Conservation (phyloP, 2,113 vertebrate genomes). For the Dendropsophus ebraccatus region DNA sequence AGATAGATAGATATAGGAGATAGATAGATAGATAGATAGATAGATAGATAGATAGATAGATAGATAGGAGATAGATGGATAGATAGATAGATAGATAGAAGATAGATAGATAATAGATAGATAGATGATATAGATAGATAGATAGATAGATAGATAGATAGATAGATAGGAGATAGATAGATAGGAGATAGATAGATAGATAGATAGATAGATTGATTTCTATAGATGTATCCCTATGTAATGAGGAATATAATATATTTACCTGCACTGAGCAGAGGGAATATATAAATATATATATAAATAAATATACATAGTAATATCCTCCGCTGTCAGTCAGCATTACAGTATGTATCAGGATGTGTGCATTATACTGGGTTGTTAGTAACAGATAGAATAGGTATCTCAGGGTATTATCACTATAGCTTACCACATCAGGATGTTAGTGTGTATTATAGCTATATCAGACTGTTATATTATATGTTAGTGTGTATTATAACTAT, state of each 20-base stretch:
- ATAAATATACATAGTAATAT: too few relatives aligned
- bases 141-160: background rate
- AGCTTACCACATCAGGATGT: background rate
- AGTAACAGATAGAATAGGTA: background rate
- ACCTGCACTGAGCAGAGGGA: too few relatives aligned
- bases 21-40: background rate
- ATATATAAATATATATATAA: too few relatives aligned
- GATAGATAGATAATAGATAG: background rate
- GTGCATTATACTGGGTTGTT: background rate
- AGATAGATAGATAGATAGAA: background rate
- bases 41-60: slow-evolving; percentile 5
- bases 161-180: background rate
- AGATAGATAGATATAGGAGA: too few relatives aligned
- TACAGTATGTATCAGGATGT: background rate
- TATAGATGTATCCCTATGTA: too few relatives aligned
- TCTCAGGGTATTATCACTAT: background rate
- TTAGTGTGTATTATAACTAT: too few relatives aligned
- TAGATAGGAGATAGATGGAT: background rate
- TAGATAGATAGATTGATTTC: background rate
- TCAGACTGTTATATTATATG: background rate
- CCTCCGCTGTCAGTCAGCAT: too few relatives aligned
- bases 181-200: background rate
- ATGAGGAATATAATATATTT: too few relatives aligned
- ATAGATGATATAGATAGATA: background rate
- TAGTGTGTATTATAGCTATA: background rate